Evolutionary conservation across 2,797 vertebrate species (phyloP).

Genomic region (Picus viridis): DNA sequence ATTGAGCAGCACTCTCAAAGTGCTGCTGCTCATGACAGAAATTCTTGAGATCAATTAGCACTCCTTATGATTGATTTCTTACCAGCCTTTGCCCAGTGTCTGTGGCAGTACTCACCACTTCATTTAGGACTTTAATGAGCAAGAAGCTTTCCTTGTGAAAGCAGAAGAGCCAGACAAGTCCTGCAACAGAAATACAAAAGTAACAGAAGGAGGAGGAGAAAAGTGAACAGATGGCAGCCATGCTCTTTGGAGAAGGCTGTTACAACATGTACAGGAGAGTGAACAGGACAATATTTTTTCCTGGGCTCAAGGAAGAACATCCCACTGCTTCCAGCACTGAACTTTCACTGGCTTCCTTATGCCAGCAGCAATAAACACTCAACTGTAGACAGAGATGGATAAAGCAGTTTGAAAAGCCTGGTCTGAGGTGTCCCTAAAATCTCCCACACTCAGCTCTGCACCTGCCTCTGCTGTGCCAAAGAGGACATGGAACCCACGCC

Average conservation of each 20-base stretch:
- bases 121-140: slow-evolving; percentile 84
- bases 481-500: background rate
- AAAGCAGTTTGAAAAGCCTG: background rate
- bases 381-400: background rate
- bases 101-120: slow-evolving; percentile 76
- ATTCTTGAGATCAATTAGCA: background rate
- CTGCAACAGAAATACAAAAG: slow-evolving; percentile 70
- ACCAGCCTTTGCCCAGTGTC: background rate
- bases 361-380: background rate
- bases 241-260: background rate
- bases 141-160: slow-evolving; percentile 77
- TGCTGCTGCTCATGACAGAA: background rate
- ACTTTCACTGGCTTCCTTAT: background rate
- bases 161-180: slow-evolving; percentile 83
- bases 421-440: background rate
- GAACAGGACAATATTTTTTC: background rate
- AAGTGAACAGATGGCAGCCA: background rate
- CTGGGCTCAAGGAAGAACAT: background rate
- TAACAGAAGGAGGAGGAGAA: background rate
- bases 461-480: background rate
- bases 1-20: background rate
- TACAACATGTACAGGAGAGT: background rate
- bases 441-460: background rate
- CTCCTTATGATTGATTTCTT: background rate
- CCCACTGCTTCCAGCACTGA: background rate